phyloP scores from a whole-genome alignment of 2,113 vertebrate genomes.

The Alosa alosa region DNA sequence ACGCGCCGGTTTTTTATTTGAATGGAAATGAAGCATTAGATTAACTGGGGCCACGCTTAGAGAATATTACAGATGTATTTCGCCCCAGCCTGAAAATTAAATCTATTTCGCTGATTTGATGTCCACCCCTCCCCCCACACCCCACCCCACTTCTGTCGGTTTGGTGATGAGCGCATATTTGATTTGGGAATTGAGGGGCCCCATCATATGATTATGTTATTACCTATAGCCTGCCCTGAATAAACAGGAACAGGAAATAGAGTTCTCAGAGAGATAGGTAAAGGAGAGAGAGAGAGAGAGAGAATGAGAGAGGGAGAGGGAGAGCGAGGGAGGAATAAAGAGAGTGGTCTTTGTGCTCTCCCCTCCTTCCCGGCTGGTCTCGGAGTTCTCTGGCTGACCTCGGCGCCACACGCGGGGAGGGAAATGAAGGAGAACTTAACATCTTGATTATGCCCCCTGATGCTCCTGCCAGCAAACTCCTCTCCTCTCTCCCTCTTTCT shows the following conservation, averaged over 20 bases:
- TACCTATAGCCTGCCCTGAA: constrained; percentile 8
- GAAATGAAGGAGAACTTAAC: constrained; percentile 44
- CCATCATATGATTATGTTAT: constrained; percentile 29
- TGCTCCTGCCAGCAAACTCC: constrained; percentile 4
- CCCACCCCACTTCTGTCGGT: constrained; percentile 7
- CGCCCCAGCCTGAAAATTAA: constrained; percentile 48
- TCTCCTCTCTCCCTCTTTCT: constrained; percentile 24
- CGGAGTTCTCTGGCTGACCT: constrained; percentile 36
- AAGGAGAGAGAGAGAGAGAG: background rate
- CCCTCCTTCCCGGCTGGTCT: background rate
- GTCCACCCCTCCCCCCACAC: background rate
- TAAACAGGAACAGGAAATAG: constrained; percentile 39
- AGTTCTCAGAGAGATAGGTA: constrained; percentile 17
- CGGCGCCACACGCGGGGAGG: constrained; percentile 38
- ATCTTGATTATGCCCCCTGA: constrained; percentile 33
- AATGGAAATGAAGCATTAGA: constrained; percentile 72
- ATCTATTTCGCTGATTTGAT: constrained; percentile 64
- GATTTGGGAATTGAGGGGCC: constrained; percentile 72
- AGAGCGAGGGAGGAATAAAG: background rate
- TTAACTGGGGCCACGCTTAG: constrained; percentile 59
- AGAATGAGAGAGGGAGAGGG: background rate
- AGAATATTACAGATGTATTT: constrained; percentile 59
- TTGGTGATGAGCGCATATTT: constrained; percentile 71
- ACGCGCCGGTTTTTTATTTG: constrained; percentile 60
- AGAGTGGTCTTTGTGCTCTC: background rate